Evolutionary conservation across 2,113 vertebrate species (phyloP), one percentile per base, ranked within the genome.

Genomic region (Nothobranchius furzeri): DNA sequence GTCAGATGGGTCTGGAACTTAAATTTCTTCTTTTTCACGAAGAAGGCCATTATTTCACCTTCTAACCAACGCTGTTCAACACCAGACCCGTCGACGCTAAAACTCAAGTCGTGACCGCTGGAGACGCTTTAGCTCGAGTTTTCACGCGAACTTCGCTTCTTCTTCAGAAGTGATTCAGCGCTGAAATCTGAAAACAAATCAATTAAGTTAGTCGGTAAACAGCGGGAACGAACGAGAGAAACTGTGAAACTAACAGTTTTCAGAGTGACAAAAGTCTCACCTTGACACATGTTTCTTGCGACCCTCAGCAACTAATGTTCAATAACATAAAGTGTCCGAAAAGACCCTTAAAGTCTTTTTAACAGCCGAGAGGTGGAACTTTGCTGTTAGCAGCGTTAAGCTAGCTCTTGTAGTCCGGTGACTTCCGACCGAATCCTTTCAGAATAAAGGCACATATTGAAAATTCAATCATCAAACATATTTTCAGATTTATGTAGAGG

Each of bases 11-110:
- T 98, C 87, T 98, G 97, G 77, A 99, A 99, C 88, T 98, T 99
- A 78, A 98, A 99, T 90, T 97, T 98, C 93, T 98, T 99, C 89
- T 99, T 99, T 89, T 98, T 99, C 88, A 94, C 96, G 90, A 98
- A 92, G 92, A 99, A 99, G 85, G 97, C 96, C 97, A 98, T 98
- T 0, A 14, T 43, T 51, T 20, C 6, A 7, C 35, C 1, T 0
- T 24, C 46, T 13, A 65, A 37, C 43, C 3, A 36, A 17, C 10
- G 17, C 9, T 5, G 12, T 7, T 43, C 43, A 53, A 0, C 10
- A 36, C 2, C 30, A 40, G 6, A 40, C 9, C 37, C 1, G 2
- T 5, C 4, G 30, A 10, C 6, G 12, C 6, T 12, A 9, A 64
- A n/a, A 0, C 3, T 25, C 48, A 6, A 6, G 36, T 37, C 7